Conservation (phyloP, 1,140 invertebrate genomes). For the Cardiocondyla obscurior region DNA sequence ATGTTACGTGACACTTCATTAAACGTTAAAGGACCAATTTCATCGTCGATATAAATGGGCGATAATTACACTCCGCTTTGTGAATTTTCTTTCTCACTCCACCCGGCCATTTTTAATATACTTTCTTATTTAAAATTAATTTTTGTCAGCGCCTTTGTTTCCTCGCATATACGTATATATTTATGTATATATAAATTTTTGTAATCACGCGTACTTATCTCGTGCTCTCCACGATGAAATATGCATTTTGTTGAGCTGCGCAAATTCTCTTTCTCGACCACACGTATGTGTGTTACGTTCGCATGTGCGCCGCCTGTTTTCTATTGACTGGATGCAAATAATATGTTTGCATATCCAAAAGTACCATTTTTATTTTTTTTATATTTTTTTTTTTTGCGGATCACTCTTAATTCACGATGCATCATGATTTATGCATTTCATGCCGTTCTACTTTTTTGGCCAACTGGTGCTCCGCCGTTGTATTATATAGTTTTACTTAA, state of each 20-base stretch:
- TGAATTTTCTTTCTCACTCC: constrained; percentile 15
- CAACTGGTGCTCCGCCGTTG: background rate
- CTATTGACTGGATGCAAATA: constrained; percentile 36
- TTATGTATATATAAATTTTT: too few species aligned
- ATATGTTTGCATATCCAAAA: constrained; percentile 4
- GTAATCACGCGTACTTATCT: background rate
- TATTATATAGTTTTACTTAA: constrained; percentile 31
- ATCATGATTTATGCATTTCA: constrained; percentile 26
- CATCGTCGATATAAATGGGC: constrained; percentile 34
- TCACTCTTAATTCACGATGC: constrained; percentile 36
- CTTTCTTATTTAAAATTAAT: constrained; percentile 38
- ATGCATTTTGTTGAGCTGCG: constrained; percentile 8
- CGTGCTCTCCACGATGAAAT: background rate
- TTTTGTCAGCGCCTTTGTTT: background rate
- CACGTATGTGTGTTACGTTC: background rate
- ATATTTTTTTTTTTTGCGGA: constrained; percentile 28
- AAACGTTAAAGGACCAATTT: constrained; percentile 44
- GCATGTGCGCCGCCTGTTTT: background rate
- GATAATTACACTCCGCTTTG: constrained; percentile 42
- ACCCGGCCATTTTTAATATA: constrained; percentile 15
- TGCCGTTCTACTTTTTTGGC: constrained; percentile 33
- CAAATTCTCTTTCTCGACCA: background rate
- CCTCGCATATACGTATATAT: too few species aligned
- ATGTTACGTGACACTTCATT: constrained; percentile 45
- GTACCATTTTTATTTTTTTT: too few species aligned